Conservation (phyloP, 2,113 vertebrate genomes). For the Australoheros scitulus region DNA sequence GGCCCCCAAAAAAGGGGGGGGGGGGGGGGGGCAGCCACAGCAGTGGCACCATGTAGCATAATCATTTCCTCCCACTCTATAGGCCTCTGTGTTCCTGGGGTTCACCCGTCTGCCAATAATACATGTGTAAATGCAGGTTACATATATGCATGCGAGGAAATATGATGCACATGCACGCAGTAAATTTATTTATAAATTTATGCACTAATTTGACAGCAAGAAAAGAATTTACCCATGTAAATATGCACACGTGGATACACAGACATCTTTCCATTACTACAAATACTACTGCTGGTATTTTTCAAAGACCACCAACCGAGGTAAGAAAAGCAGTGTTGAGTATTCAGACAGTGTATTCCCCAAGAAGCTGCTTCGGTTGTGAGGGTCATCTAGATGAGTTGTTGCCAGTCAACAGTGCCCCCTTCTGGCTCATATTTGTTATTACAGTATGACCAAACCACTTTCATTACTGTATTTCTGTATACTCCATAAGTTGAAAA, state of each 20-base stretch:
- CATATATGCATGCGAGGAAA: background rate
- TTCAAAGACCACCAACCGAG: background rate
- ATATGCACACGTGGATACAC: background rate
- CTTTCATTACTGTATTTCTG: background rate
- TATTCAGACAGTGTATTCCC: background rate
- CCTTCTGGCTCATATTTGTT: constrained; percentile 30
- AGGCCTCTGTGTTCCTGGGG: constrained; percentile 53
- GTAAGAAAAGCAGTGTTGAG: background rate
- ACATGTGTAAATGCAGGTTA: background rate
- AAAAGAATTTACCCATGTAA: background rate
- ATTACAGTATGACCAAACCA: constrained; percentile 10
- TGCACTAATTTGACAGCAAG: background rate
- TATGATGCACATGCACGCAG: background rate
- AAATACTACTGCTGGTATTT: background rate
- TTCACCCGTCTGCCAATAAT: constrained; percentile 59
- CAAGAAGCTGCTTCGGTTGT: background rate
- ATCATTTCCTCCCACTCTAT: constrained; percentile 69
- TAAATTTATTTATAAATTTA: background rate
- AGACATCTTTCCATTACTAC: background rate
- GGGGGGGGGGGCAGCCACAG: constrained; percentile 7
- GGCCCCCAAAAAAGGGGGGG: too few relatives aligned
- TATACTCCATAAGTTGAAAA: background rate
- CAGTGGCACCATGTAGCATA: constrained; percentile 57
- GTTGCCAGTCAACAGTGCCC: constrained; percentile 35
- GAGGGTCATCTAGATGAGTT: background rate